Base-by-base conservation (phyloP, 2,113 vertebrate genomes). In the Rynchops niger region DNA sequence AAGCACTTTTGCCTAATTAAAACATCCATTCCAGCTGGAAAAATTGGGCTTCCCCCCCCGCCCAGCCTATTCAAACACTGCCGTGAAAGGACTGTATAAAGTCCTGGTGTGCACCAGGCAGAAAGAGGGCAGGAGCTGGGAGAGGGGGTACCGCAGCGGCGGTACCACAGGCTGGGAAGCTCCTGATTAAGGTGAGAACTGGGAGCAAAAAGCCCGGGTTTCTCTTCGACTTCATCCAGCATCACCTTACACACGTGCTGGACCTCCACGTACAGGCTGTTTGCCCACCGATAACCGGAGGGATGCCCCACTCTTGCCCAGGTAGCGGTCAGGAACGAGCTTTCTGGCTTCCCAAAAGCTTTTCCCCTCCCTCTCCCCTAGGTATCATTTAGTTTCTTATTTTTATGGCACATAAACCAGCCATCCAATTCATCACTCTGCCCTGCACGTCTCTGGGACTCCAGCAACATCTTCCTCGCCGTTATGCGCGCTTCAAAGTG, bases 401-500 rank as follows among this genome's bases (percentile, higher is more conserved):
- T 72, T 82, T 70, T n/a, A 40, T 9, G 8, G 42, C 27, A 12
- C 12, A 3, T 5, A 11, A 27, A 45, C 11, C 5, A 66, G 5
- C 38, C n/a, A 55, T 9, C 29, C 56, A 50, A 9, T 49, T 79
- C 96, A 22, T 62, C 23, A 3, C 74, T 23, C 55, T 9, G 38
- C 74, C 17, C 14, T 12, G 45, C 42, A 5, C 3, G 1, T 32
- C 86, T 61, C 84, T 23, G 62, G 14, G 10, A 20, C 58, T 66
- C 11, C 69, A 8, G 71, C 87, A 53, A 11, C 34, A 16, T 65
- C 88, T 85, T 66, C 76, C 70, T 42, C 2, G 15, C 77, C 74
- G 1, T 15, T 17, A 4, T 0, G 13, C 0, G 0, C 15, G 0
- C 42, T 58, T 61, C 63, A 9, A 30, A 70, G 36, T 0, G 20